Conservation (phyloP, 2,113 vertebrate genomes). For the Blennius ocellaris region DNA sequence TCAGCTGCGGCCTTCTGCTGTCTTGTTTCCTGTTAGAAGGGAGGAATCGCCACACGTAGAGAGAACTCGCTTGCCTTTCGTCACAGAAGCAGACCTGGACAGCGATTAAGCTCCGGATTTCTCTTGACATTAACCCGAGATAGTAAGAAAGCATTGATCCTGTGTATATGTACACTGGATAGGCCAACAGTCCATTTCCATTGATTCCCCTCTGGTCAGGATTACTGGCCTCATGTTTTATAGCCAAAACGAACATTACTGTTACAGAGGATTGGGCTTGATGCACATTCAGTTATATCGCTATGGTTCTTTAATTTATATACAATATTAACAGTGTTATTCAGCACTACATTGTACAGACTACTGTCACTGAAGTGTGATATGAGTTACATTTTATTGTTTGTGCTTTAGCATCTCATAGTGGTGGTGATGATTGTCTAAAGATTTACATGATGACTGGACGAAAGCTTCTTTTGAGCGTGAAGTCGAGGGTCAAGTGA, state of each 20-base stretch:
- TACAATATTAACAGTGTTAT: conserved; percentile 45
- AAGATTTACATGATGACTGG: conserved; percentile 46
- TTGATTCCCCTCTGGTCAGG: conserved; percentile 15
- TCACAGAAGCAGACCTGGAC: conserved; percentile 25
- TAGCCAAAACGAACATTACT: conserved; percentile 39
- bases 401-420: conserved; percentile 41
- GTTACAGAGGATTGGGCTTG: conserved; percentile 17
- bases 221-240: conserved; percentile 24
- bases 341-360: conserved; percentile 58
- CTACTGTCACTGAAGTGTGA: conserved; percentile 48
- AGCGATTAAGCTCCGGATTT: conserved; percentile 9
- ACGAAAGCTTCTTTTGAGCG: conserved; percentile 37
- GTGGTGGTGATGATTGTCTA: conserved; percentile 41
- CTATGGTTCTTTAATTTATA: conserved; percentile 39
- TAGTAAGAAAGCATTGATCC: conserved; percentile 19
- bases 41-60: not conserved
- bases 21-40: conserved; percentile 32
- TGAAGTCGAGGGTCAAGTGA: conserved; percentile 26
- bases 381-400: conserved; percentile 29
- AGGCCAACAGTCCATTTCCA: conserved; percentile 39
- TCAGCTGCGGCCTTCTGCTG: conserved; percentile 21
- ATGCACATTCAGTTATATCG: conserved; percentile 23
- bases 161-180: conserved; percentile 29
- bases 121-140: conserved; percentile 24
- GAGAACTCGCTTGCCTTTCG: conserved; percentile 36